Base-by-base conservation (phyloP, 2,888 invertebrate genomes). In the Acleris cristana region DNA sequence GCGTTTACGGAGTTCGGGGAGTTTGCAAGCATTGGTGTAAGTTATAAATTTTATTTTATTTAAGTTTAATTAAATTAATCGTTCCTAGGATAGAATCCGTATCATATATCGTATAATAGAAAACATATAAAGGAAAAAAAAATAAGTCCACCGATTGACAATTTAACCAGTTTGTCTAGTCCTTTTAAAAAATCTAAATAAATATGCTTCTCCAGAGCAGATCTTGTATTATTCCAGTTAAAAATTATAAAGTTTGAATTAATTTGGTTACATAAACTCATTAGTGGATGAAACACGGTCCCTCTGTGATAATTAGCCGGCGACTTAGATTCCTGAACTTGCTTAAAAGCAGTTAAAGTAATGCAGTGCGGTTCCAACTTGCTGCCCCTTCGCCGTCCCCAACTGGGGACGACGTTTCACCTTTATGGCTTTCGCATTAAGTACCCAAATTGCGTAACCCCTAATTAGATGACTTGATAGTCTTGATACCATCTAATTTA, bases 1-100 rank as follows among this genome's bases (percentile, higher is more conserved):
- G 84, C 84, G 70, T 93, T 91, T 76, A 84, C 88, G 3, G 90
- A 93, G 67, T 78, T 93, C 2, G 91, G 92, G 73, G 93, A 94
- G 72, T 83, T 94, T 26, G 88, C 87, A 55, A 90, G 91, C 52
- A 69, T 77, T 40, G 84, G 86, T 69, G 93, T 93, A 76, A 88
- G 92, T 85, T 61, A 69, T 64, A 61, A 61, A 40, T 30, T 7
- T 5, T n/a, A 10, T 34, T 34, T 3, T 14, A 14, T 40, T 14
- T 40, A 40, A 34, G 14, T 1, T 34, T 10, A 34, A 14, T 40
- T 14, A 10, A 14, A 40, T 34, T 12, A 12, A 4, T 34, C 2
- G 34, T 34, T 34, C 3, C 34, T 34, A 34, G 3, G 34, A 34
- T 12, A 34, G 12, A 34, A 34, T 2, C 12, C 10, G n/a, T n/a